Evolutionary conservation across 2,113 vertebrate genomes (phyloP), one percentile per base, ranked within the genome.

Genomic region (Istiophorus platypterus): DNA sequence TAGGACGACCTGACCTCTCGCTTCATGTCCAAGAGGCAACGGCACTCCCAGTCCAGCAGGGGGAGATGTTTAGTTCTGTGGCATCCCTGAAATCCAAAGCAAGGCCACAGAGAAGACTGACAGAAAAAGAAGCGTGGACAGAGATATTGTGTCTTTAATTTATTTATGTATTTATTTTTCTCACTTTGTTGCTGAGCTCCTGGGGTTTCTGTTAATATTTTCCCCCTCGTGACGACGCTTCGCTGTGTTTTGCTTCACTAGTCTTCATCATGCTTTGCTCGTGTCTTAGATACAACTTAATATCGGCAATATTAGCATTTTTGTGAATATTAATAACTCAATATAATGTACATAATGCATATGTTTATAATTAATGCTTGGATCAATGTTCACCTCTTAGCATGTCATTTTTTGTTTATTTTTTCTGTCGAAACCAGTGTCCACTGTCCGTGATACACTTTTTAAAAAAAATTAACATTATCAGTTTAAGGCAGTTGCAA

Each of bases 161-260:
- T 70, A 83, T 86, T 75, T 18, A 37, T 80, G 56, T 87, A n/a
- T 63, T 79, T 68, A n/a, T 81, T 86, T 76, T 59, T 37, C 47
- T 68, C 12, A 72, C 17, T 17, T 15, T 64, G 76, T 80, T 85
- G 90, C 88, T 2, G 86, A 92, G 88, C 90, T 90, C 82, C 78
- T 85, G 76, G 70, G 81, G 26, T 68, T 71, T 13, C 18, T 62
- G 49, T 47, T 73, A 12, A 27, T 71, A 34, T 47, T 89, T 62
- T 70, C 59, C 54, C 42, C 22, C 57, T 24, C 12, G 57, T 39
- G 31, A 34, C 52, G 47, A 67, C 29, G 78, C 64, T 51, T 72
- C 14, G 59, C 57, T 11, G 27, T 24, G 41, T 62, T 31, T 41
- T 67, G n/a, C 56, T 29, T 77, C 58, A 17, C 4, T 14, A 5